phyloP scores from a whole-genome alignment of 2,888 invertebrate genomes.

The Agrotis segetum region DNA sequence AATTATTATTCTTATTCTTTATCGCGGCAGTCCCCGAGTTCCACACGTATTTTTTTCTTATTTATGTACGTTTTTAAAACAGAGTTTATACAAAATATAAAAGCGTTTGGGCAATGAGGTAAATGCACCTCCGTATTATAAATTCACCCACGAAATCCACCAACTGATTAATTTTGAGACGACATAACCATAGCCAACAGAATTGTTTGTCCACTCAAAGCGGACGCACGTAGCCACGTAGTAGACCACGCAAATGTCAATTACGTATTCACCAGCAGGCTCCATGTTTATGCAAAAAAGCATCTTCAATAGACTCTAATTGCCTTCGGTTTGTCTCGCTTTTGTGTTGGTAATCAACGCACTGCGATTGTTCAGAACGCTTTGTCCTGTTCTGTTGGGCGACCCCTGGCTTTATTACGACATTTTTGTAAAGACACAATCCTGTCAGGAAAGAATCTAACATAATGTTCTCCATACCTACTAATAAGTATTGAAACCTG shows the following conservation, averaged over 20 bases:
- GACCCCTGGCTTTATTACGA: conserved; percentile 59
- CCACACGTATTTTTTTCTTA: no score
- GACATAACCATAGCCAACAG: conserved; percentile 22
- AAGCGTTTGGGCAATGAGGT: no score
- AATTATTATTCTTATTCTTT: no score
- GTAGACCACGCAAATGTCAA: conserved; percentile 33
- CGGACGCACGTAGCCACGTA: conserved; percentile 21
- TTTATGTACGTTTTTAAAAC: no score
- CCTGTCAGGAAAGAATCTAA: conserved; percentile 29
- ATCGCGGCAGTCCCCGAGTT: no score
- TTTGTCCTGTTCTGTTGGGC: conserved; percentile 64
- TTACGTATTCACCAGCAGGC: conserved; percentile 57
- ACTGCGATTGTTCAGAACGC: conserved; percentile 66
- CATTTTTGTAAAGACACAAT: conserved; percentile 49
- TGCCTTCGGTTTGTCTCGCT: conserved; percentile 71
- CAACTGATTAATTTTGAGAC: conserved; percentile 26
- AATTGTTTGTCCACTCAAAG: conserved; percentile 29
- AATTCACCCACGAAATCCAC: conserved; percentile 2
- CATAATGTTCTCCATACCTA: no score
- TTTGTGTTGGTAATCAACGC: conserved; percentile 79
- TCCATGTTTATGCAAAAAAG: conserved; percentile 62
- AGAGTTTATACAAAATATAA: no score
- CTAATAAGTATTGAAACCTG: no score
- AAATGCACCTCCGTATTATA: no score
- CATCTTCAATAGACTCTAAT: conserved; percentile 71